Conservation (phyloP, 1,140 invertebrate genomes). For the Cydia splendana region DNA sequence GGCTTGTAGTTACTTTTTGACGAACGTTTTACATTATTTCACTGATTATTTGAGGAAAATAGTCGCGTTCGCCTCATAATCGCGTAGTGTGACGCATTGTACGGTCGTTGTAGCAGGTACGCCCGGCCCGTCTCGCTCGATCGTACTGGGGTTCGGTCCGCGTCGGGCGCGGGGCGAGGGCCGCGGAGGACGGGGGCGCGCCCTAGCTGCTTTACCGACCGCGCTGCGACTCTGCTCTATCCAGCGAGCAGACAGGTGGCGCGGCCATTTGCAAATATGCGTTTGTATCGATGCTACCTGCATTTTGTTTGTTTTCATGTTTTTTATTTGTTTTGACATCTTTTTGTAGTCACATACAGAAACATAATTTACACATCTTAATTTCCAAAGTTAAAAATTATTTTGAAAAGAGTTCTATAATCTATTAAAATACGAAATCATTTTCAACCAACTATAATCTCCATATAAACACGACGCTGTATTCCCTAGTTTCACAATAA, state of each 20-base stretch:
- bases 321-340: background rate
- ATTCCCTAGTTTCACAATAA: background rate
- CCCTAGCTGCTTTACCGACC: constrained; percentile 51
- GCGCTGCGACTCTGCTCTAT: background rate
- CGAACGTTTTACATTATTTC: constrained; percentile 74
- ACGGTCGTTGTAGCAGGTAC: constrained; percentile 47
- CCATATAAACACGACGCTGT: background rate
- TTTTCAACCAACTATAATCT: background rate
- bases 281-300: constrained; percentile 27
- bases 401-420: background rate
- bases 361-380: background rate
- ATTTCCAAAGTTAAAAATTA: background rate
- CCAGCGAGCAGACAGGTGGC: constrained; percentile 54
- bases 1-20: constrained; percentile 45
- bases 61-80: constrained; percentile 63
- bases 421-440: too few species aligned
- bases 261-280: constrained; percentile 39
- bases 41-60: constrained; percentile 67
- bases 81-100: constrained; percentile 66
- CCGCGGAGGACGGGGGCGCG: constrained; percentile 49
- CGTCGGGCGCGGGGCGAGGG: constrained; percentile 46
- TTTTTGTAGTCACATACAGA: background rate
- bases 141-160: constrained; percentile 57
- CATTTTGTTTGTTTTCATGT: constrained; percentile 30
- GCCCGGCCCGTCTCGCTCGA: constrained; percentile 66